Conservation (phyloP, 2,797 vertebrate species). For the Masticophis lateralis region DNA sequence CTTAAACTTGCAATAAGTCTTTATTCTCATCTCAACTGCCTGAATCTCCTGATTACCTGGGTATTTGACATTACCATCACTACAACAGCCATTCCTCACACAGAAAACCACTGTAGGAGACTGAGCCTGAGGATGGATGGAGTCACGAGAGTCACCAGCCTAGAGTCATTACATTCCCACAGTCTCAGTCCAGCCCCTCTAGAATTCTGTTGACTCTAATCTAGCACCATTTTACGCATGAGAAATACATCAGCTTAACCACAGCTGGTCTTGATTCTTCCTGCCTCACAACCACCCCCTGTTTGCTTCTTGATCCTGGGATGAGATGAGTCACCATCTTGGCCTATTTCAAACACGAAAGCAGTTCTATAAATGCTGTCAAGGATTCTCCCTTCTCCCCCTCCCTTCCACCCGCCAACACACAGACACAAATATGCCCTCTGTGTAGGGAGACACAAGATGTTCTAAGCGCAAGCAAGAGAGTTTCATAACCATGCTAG, state of each 20-base stretch:
- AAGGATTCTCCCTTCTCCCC: neutral
- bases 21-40: too few species aligned
- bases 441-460: neutral
- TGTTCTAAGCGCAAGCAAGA: neutral
- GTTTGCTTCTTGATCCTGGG: too few species aligned
- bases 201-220: neutral
- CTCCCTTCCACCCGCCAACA: neutral
- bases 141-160: neutral
- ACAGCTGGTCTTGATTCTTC: neutral
- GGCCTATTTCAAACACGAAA: neutral
- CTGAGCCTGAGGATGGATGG: neutral
- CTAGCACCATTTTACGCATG: neutral
- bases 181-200: neutral
- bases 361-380: neutral
- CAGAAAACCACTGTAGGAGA: neutral
- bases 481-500: neutral
- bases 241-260: neutral
- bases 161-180: neutral
- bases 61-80: neutral
- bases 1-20: too few species aligned
- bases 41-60: too few species aligned
- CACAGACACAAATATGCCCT: neutral
- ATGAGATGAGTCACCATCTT: too few species aligned
- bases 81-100: too few species aligned
- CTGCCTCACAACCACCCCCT: neutral